Evolutionary conservation across 2,888 invertebrate genomes (phyloP).

Genomic region (Notocelia uddmanniana): DNA sequence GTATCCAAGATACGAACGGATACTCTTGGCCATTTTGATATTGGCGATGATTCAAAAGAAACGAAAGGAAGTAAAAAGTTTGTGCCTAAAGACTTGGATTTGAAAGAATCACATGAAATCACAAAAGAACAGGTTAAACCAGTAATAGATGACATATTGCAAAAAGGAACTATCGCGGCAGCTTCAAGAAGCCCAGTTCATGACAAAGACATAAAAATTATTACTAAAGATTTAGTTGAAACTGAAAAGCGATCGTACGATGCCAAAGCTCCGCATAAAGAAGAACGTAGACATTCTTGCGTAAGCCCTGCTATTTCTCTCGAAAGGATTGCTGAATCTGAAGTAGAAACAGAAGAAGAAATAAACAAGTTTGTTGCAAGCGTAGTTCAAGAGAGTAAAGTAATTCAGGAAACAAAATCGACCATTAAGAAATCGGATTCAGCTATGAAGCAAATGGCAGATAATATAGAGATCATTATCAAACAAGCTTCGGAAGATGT

Average conservation of each 20-base stretch:
- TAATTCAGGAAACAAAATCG: constrained; percentile 54
- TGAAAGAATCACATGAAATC: constrained; percentile 67
- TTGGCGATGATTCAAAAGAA: constrained; percentile 60
- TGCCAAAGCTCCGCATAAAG: constrained; percentile 79
- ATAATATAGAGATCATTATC: constrained; percentile 82
- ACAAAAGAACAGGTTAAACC: constrained; percentile 78
- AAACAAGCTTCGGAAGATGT: constrained; percentile 82
- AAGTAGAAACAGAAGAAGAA: constrained; percentile 79
- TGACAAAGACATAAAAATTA: constrained; percentile 74
- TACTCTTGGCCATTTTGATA: constrained; percentile 73
- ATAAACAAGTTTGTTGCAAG: constrained; percentile 53
- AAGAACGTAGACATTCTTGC: constrained; percentile 80
- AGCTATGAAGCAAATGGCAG: constrained; percentile 83
- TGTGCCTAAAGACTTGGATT: constrained; percentile 63
- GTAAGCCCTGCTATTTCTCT: constrained; percentile 80
- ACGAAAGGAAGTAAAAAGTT: constrained; percentile 60
- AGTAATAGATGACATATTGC: constrained; percentile 77
- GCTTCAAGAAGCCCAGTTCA: constrained; percentile 70
- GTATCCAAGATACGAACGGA: constrained; percentile 77
- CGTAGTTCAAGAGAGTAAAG: constrained; percentile 52
- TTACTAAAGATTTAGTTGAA: constrained; percentile 74
- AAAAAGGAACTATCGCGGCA: constrained; percentile 74
- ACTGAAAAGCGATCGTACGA: constrained; percentile 78
- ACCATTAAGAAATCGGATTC: constrained; percentile 81
- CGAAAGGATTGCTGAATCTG: constrained; percentile 81